Evolutionary conservation across 2,888 invertebrate species (phyloP).

Genomic region (Caenorhabditis sp.): DNA sequence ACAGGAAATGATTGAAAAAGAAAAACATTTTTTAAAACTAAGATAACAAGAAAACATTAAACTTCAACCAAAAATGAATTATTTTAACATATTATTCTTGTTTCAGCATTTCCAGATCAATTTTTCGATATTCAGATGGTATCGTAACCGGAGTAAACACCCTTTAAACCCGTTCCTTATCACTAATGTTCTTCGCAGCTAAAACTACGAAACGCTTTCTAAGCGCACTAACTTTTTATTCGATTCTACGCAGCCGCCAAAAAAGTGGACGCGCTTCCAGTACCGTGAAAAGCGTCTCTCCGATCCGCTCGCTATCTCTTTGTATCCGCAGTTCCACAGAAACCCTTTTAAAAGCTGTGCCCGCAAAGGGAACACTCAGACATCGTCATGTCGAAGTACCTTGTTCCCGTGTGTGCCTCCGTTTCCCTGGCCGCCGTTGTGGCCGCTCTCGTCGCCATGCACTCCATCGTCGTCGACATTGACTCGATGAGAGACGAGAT

Average conservation of each 20-base stretch:
- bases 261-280: conserved; percentile 56
- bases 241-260: conserved; percentile 43
- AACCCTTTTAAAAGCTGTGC: conserved; percentile 21
- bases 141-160: neutral
- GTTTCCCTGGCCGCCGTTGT: conserved; percentile 60
- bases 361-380: neutral
- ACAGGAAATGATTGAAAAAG: too few species aligned
- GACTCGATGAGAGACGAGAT: conserved; percentile 64
- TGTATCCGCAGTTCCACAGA: neutral
- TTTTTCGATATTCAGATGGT: too few species aligned
- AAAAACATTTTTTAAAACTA: too few species aligned
- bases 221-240: conserved; percentile 49
- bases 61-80: too few species aligned
- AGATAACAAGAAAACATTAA: too few species aligned
- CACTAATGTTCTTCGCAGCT: conserved; percentile 32
- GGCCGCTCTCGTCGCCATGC: conserved; percentile 61
- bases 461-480: conserved; percentile 65
- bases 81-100: too few species aligned
- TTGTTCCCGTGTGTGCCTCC: conserved; percentile 63
- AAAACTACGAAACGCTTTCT: conserved; percentile 44
- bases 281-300: conserved; percentile 38
- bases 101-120: too few species aligned
- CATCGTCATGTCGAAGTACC: conserved; percentile 55
- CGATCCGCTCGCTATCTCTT: conserved; percentile 8
- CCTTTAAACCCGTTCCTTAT: conserved; percentile 23